A percentile compares a stretch with the other conserved stretches of the same genome.
Evolutionary conservation across 64 coral and sea anemone genomes (phyloP).

Genomic region (Acropora yongei): DNA sequence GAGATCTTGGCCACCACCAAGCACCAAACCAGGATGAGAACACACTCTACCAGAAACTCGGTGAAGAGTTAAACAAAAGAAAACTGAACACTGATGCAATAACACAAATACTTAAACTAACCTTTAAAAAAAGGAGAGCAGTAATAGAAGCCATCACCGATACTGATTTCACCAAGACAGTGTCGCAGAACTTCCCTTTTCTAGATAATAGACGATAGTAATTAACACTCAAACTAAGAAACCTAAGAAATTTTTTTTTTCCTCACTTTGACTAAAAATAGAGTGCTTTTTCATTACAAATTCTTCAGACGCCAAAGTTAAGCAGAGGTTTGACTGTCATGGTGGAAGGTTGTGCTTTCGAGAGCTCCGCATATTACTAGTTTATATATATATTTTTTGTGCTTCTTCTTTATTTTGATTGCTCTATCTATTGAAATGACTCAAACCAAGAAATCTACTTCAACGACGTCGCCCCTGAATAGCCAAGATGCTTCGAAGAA

Average conservation of each 20-base stretch:
- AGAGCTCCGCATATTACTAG: too few relatives aligned
- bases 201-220: neutral
- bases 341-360: too few relatives aligned
- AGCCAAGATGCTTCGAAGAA: too few relatives aligned
- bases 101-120: neutral
- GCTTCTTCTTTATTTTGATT: too few relatives aligned
- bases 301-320: too few relatives aligned
- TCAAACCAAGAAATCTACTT: too few relatives aligned
- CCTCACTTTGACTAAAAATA: neutral
- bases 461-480: too few relatives aligned
- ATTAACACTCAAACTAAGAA: neutral
- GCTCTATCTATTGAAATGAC: too few relatives aligned
- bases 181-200: neutral
- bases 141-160: neutral
- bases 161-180: neutral
- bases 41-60: neutral
- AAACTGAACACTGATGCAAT: neutral
- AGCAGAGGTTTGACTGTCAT: too few relatives aligned
- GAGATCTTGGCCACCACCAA: neutral
- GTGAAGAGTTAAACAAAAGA: neutral
- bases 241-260: neutral
- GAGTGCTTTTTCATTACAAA: too few relatives aligned
- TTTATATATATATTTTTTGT: too few relatives aligned
- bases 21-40: neutral
- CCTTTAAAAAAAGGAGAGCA: neutral